Evolutionary conservation across 1,140 invertebrate species (phyloP), one percentile per base, ranked within the genome.

Genomic region (Phortica variegata): DNA sequence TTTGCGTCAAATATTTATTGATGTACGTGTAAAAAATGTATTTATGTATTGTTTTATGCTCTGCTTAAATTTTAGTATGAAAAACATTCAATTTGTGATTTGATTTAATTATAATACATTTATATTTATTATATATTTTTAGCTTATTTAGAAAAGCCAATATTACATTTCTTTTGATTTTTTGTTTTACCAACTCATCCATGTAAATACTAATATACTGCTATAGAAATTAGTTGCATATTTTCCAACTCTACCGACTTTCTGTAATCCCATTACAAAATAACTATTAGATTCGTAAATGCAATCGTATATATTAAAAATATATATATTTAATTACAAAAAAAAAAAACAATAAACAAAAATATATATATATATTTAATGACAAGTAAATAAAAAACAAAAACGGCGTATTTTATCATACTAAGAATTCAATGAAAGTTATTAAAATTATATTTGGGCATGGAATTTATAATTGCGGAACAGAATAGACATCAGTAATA

Each of bases 241-340:
- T 6, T 29, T 29, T 29, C 12, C 12, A 29, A 29, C 26, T 12
- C 6, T 12, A n/a, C n/a, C n/a, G n/a, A n/a, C n/a, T n/a, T n/a
- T n/a, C n/a, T n/a, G n/a, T n/a, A n/a, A n/a, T n/a, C n/a, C n/a
- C n/a, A n/a, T n/a, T n/a, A n/a, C n/a, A n/a, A n/a, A n/a, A n/a
- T n/a, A n/a, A n/a, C n/a, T n/a, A n/a, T n/a, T n/a, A n/a, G 26
- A 29, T 7, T 7, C 26, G 12, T 7, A 7, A 7, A 12, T 29
- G 26, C 12, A 29, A 7, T 6, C 26, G 26, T 29, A 12, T 12
- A 29, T 29, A 29, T 29, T 29, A 29, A 29, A 29, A 56, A 55
- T 55, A 55, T 57, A 57, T 57, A 57, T 57, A 57, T 49, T 49
- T 57, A 57, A 32, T 29, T 39, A 39, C 10, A 32, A 26, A 10